phyloP scores from a whole-genome alignment of 2,888 invertebrate species.

The Hartigia nigra region DNA sequence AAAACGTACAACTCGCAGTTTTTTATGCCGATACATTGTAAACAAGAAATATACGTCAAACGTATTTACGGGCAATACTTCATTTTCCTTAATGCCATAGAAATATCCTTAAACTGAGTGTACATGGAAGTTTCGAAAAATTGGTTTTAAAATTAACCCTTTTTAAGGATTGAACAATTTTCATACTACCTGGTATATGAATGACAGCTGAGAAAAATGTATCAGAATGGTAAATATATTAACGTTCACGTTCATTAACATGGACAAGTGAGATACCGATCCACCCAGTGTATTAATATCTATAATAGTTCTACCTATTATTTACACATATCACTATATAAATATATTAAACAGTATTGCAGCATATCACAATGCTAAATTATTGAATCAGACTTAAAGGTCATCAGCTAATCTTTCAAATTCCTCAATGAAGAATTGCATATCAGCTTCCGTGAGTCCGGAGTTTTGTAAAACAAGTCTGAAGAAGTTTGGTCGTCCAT shows the following conservation, averaged over 20 bases:
- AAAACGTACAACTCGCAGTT: not conserved
- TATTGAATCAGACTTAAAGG: slow-evolving; percentile 62
- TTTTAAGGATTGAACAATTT: not conserved
- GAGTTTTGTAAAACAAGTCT: slow-evolving; percentile 94
- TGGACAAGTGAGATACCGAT: not conserved
- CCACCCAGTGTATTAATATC: not conserved
- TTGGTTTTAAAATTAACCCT: not conserved
- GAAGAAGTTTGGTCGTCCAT: slow-evolving; percentile 91
- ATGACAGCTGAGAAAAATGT: not conserved
- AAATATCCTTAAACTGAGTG: not conserved
- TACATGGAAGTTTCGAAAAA: not conserved
- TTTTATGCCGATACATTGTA: not conserved
- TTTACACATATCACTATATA: slow-evolving; percentile 7
- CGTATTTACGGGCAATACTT: not conserved
- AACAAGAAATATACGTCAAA: not conserved
- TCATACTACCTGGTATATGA: not conserved
- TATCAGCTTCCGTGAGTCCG: slow-evolving; percentile 82
- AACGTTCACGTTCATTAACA: not conserved
- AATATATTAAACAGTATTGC: not conserved
- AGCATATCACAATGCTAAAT: not conserved
- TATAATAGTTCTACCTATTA: not conserved
- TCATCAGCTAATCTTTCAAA: slow-evolving; percentile 86
- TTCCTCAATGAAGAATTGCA: slow-evolving; percentile 88
- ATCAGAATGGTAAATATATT: not conserved
- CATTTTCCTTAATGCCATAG: not conserved